These are phyloP conservation scores for Nycticebus coucang DNA, from an alignment of 2,113 vertebrate species.

Conservation along the genomic window DNA sequence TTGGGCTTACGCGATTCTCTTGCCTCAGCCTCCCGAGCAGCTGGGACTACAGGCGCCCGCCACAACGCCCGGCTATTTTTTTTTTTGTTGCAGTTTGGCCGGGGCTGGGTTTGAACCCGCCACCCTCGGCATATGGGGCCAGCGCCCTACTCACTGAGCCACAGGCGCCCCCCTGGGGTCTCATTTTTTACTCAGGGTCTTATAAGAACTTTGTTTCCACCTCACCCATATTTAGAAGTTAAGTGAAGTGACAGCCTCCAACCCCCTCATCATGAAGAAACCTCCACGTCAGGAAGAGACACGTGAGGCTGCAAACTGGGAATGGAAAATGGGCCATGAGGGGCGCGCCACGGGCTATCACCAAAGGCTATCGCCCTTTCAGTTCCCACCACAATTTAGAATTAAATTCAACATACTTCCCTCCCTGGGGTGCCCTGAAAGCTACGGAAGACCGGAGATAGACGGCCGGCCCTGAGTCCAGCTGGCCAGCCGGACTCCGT, in stretches of 20 bases:
- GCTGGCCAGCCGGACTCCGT: not conserved
- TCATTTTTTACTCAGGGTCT: not conserved
- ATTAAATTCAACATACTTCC: not conserved
- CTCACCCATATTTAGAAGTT: not conserved
- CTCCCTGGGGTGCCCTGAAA: not conserved
- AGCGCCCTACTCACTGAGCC: too few species aligned
- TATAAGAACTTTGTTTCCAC: not conserved
- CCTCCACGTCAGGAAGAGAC: not conserved
- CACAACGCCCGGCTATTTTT: too few species aligned
- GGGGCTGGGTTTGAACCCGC: too few species aligned
- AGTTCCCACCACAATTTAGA: not conserved
- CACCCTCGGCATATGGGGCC: too few species aligned
- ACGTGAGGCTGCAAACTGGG: too few species aligned
- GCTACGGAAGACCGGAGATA: not conserved
- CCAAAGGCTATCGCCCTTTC: not conserved
- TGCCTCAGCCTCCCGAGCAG: too few species aligned
- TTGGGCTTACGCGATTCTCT: too few species aligned
- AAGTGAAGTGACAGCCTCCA: not conserved
- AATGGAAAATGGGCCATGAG: too few species aligned
- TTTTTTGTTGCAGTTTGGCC: too few species aligned
- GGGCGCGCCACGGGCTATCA: too few species aligned
- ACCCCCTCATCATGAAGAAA: not conserved
- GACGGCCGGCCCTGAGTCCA: not conserved
- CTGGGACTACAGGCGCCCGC: too few species aligned
- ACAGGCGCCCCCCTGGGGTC: too few species aligned